Conservation (phyloP, 2,113 vertebrate species). For the Mesitornis unicolor region DNA sequence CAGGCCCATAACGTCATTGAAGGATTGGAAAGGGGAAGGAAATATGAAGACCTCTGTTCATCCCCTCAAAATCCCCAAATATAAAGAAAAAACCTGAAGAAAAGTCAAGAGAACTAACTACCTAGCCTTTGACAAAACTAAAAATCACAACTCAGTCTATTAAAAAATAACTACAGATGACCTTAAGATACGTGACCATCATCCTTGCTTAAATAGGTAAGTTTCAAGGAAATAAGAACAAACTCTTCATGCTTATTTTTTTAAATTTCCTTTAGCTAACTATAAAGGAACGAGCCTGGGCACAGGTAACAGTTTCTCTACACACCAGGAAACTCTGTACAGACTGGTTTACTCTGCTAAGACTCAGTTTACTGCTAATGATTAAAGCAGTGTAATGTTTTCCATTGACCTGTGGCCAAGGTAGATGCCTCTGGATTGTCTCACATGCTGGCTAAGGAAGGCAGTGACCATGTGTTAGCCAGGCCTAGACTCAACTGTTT, state of each 20-base stretch:
- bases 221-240: neutral
- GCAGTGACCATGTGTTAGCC: neutral
- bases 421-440: neutral
- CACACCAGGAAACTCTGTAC: neutral
- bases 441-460: neutral
- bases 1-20: neutral
- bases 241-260: neutral
- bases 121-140: neutral
- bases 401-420: neutral
- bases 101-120: neutral
- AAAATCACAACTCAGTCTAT: neutral
- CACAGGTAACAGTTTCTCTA: neutral
- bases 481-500: neutral
- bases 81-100: neutral
- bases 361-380: neutral
- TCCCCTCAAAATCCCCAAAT: neutral
- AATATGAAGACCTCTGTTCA: neutral
- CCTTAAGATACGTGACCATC: neutral
- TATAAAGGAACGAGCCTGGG: neutral
- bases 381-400: neutral
- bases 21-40: neutral
- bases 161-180: neutral
- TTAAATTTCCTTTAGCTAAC: neutral
- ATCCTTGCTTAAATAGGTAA: neutral
- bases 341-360: neutral